Percentiles rank a stretch among this genome's conserved stretches.
Evolutionary conservation across 2,888 invertebrate species (phyloP).

Genomic region (Tholera decimalis): DNA sequence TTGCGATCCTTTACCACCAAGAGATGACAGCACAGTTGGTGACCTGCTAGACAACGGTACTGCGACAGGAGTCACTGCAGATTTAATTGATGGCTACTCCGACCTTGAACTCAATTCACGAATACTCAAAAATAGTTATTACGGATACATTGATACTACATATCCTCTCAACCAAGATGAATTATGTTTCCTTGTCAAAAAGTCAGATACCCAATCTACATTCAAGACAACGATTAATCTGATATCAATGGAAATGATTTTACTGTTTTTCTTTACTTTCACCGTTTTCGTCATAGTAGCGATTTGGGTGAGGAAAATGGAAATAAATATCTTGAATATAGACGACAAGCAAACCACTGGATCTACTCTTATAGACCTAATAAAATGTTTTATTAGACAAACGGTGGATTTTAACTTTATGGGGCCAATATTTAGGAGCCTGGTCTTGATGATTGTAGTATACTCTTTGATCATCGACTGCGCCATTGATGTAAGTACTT

Average conservation of each 20-base stretch:
- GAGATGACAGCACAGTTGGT: slow-evolving; percentile 85
- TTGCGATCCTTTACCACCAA: slow-evolving; percentile 79
- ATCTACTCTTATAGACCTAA: slow-evolving; percentile 76
- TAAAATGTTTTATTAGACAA: slow-evolving; percentile 86
- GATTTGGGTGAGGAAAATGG: slow-evolving; percentile 75
- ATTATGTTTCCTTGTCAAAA: slow-evolving; percentile 90
- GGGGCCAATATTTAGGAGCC: slow-evolving; percentile 80
- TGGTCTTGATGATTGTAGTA: slow-evolving; percentile 78
- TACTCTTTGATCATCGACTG: slow-evolving; percentile 87
- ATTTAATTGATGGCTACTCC: slow-evolving; percentile 87
- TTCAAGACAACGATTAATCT: slow-evolving; percentile 84
- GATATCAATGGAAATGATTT: slow-evolving; percentile 78
- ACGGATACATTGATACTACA: slow-evolving; percentile 88
- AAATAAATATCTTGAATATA: slow-evolving; percentile 74
- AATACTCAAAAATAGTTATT: slow-evolving; percentile 88
- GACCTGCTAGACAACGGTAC: slow-evolving; percentile 84
- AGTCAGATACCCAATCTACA: slow-evolving; percentile 86
- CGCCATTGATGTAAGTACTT: slow-evolving; percentile 86
- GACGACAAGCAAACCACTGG: slow-evolving; percentile 71
- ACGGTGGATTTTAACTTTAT: slow-evolving; percentile 82
- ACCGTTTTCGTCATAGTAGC: slow-evolving; percentile 73
- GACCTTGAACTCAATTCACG: slow-evolving; percentile 90
- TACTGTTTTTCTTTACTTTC: slow-evolving; percentile 76
- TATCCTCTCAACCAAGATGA: slow-evolving; percentile 90
- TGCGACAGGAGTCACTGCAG: slow-evolving; percentile 86